Evolutionary conservation across 2,888 invertebrate species (phyloP), one percentile per base, ranked within the genome.

Genomic region (Sinohyriopsis cumingii): DNA sequence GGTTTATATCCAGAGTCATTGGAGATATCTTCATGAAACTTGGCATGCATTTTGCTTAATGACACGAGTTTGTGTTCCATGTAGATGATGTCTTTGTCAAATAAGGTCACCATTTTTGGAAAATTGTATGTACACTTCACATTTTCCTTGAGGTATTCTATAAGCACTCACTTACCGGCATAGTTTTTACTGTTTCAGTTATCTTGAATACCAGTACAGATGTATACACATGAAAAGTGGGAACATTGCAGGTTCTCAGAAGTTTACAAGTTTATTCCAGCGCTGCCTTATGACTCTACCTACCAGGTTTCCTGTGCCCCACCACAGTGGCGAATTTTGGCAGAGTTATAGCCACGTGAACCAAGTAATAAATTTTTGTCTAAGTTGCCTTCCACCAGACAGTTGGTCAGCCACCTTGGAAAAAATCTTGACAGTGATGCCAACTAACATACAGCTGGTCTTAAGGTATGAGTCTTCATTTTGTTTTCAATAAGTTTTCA

Each of bases 261-360:
- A 71, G 24, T 71, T 82, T 28, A 69, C 70, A 33, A 69, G 69
- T 54, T 72, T 83, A 15, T 63, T 85, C 18, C 73, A 78, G 55
- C 75, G 83, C 45, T 78, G 82, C 68, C 63, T 82, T 19, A 68
- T 75, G 5, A 80, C 79, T 9, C 73, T 82, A 19, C 83, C 85
- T 20, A 75, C 79, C n/a, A 78, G 79, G 60, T 67, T 78, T 59
- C 76, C 80, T 5, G 55, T 80, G 24, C 71, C 77, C 7, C 67
- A 76, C 55, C 76, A 72, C 64, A 64, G 63, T 3, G 69, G 69
- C n/a, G 65, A 69, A 24, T 71, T 72, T 20, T 81, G 82, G 82
- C 60, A 75, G 19, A 80, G 86, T 68, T 85, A 84, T 67, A 66
- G 71, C 54, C 77, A 80, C 56, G 78, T 85, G 56, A 86, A 83